Base-by-base conservation (phyloP, 1,140 invertebrate genomes). In the Batillaria attramentaria region DNA sequence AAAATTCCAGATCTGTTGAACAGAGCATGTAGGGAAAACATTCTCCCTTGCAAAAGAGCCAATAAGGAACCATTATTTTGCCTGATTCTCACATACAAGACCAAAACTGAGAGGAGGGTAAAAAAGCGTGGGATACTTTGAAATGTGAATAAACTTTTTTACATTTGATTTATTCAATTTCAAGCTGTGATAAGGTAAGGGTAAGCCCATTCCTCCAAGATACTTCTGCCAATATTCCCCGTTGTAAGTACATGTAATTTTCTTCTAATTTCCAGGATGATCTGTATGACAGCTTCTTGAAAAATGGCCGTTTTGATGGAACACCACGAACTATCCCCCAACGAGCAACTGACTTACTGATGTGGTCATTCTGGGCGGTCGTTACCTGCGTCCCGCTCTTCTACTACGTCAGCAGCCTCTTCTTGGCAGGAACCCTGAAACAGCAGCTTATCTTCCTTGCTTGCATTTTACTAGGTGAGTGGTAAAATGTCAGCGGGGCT, bases 361-460 rank as follows among this genome's bases (percentile, higher is more conserved):
- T 87, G 66, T 89, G 82, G 81, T 54, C 84, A 16, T 86, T 88
- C 69, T 91, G 90, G 90, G 80, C 85, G 3, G 70, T 87, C 13
- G 43, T 88, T 33, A 84, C 85, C 10, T 85, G 87, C 77, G 78
- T 89, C 60, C 90, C 90, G 35, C 81, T 90, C 18, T 86, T 86
- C 60, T 83, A 85, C 46, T 90, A 89, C 70, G 41, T 87, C 35
- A 73, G 72, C 35, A 75, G 74, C 24, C 46, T 85, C 18, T 78
- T 88, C 60, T 16, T 86, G 33, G 43, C 79, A 28, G 87, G 87
- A 31, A 83, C 86, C 5, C 31, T 85, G 6, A 65, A 72, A 39
- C 78, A 84, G 60, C 80, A 86, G 62, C 16, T 83, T 28, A 70
- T 79, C 62, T 60, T 83, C 24, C 54, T 88, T 46, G 76, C 39